Percentiles rank a stretch among this genome's conserved stretches.
Evolutionary conservation across 2,113 vertebrate genomes (phyloP).

Genomic region (Excalfactoria chinensis): DNA sequence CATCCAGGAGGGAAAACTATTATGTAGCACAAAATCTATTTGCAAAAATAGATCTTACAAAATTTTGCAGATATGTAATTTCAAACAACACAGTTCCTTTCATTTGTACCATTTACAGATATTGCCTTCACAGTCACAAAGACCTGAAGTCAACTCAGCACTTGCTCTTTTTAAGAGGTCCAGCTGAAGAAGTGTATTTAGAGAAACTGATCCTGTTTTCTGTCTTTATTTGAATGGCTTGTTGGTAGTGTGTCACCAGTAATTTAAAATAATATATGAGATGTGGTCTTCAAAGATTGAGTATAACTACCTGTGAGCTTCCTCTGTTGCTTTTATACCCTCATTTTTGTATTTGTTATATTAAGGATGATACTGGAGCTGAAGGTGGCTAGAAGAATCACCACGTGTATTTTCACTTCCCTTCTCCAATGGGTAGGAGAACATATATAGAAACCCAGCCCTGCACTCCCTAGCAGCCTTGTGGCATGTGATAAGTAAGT

Average conservation of each 20-base stretch:
- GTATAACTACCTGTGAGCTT: neutral
- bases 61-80: neutral
- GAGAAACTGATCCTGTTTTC: neutral
- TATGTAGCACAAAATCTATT: neutral
- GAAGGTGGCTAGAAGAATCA: neutral
- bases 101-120: neutral
- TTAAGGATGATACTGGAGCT: neutral
- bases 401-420: neutral
- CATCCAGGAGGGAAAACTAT: neutral
- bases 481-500: neutral
- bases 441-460: neutral
- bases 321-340: neutral
- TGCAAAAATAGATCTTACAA: neutral
- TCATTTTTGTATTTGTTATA: neutral
- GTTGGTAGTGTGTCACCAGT: neutral
- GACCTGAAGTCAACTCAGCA: rapidly evolving
- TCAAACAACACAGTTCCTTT: neutral
- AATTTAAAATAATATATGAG: neutral
- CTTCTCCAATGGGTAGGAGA: neutral
- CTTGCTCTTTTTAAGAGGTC: neutral
- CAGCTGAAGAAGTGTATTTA: neutral
- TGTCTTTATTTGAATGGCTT: neutral
- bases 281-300: neutral
- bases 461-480: neutral
- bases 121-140: neutral